phyloP scores from a whole-genome alignment of 2,888 invertebrate species.

The Parochlus steinenii region DNA sequence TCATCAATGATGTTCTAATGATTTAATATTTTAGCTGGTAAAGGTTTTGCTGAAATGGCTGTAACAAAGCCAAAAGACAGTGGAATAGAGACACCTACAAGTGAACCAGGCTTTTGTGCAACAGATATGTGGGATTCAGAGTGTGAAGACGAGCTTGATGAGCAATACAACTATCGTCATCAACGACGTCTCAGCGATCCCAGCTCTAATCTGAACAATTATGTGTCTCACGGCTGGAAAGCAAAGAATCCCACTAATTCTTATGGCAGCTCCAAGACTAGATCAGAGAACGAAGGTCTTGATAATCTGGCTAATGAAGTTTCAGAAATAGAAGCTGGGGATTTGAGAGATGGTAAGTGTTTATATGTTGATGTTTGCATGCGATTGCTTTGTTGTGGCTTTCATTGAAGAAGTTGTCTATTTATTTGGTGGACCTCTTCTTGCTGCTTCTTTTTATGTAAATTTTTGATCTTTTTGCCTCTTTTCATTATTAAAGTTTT shows the following conservation, averaged over 20 bases:
- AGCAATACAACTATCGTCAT: constrained; percentile 64
- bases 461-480: constrained; percentile 4
- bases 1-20: constrained; percentile 1
- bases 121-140: constrained; percentile 77
- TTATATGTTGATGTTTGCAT: constrained; percentile 16
- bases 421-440: background rate
- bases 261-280: constrained; percentile 51
- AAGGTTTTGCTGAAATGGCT: constrained; percentile 96
- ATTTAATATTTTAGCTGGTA: constrained; percentile 23
- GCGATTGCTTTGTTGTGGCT: constrained; percentile 8
- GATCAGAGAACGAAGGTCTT: constrained; percentile 84
- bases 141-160: constrained; percentile 77
- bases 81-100: constrained; percentile 87
- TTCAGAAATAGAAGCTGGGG: constrained; percentile 86
- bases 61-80: constrained; percentile 83
- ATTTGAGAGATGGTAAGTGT: constrained; percentile 70
- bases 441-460: background rate
- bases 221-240: constrained; percentile 67
- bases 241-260: constrained; percentile 41
- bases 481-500: background rate
- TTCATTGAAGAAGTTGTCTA: constrained; percentile 3
- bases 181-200: constrained; percentile 77
- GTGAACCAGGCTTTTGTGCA: constrained; percentile 71
- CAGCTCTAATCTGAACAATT: constrained; percentile 75
- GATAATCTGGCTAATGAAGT: constrained; percentile 70